A percentile compares a stretch with the other conserved stretches of the same genome.
Evolutionary conservation across 2,797 vertebrate genomes (phyloP).

Genomic region (Heterohyrax brucei): DNA sequence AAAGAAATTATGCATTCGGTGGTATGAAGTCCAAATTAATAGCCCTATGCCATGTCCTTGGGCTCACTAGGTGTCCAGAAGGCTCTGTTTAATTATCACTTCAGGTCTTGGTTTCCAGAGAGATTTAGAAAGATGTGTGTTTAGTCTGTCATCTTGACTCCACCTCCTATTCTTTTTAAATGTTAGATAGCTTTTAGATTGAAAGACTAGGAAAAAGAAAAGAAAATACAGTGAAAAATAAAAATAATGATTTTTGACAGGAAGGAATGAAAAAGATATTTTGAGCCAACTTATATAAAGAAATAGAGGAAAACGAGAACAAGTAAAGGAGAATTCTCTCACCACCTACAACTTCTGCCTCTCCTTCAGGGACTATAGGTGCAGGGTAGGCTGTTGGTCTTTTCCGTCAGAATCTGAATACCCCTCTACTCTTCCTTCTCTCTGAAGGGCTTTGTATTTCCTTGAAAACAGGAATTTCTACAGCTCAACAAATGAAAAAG

Average conservation of each 20-base stretch:
- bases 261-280: slow-evolving; percentile 3
- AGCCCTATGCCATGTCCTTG: too few relatives aligned
- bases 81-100: too few relatives aligned
- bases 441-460: not conserved
- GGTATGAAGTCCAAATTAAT: too few relatives aligned
- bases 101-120: too few relatives aligned
- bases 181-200: not conserved
- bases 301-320: slow-evolving; percentile 1
- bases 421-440: not conserved
- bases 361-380: not conserved
- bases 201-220: slow-evolving; percentile 19
- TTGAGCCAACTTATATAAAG: not conserved
- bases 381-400: not conserved
- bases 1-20: too few relatives aligned
- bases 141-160: too few relatives aligned
- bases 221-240: slow-evolving; percentile 39
- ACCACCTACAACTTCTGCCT: not conserved
- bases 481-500: not conserved
- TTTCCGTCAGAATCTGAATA: not conserved
- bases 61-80: too few relatives aligned
- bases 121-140: too few relatives aligned
- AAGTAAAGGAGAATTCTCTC: not conserved
- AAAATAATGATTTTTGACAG: slow-evolving; percentile 32
- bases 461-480: not conserved
- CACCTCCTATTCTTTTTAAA: not conserved